These are phyloP conservation scores for Rhombomys opimus DNA, from an alignment of 2,113 vertebrate species.

Conservation along the genomic window DNA sequence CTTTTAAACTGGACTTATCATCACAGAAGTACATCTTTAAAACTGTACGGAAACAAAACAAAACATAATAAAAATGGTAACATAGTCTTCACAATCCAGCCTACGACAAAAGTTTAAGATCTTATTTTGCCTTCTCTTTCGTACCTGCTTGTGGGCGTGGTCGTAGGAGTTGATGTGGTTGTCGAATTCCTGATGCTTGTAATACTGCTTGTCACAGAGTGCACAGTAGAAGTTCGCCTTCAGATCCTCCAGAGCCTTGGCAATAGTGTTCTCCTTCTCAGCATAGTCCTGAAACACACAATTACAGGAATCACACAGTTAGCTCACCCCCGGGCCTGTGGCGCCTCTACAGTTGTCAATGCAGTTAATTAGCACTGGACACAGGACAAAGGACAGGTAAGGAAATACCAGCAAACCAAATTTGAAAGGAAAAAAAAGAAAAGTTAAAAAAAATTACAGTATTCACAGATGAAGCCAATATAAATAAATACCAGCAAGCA, in stretches of 20 bases:
- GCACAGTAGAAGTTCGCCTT: conserved; percentile 97
- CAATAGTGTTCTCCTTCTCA: conserved; percentile 91
- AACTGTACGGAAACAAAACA: background rate
- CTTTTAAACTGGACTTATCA: background rate
- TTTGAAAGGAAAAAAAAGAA: background rate
- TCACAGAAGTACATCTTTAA: background rate
- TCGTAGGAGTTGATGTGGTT: conserved; percentile 99
- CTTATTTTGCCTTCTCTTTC: background rate
- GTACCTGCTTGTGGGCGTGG: conserved; percentile 98
- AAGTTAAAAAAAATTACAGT: background rate
- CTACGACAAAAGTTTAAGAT: background rate
- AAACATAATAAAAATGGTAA: background rate
- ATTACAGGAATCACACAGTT: conserved; percentile 66
- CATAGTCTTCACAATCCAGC: background rate
- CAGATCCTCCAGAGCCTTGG: conserved; percentile 91
- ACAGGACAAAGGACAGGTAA: background rate
- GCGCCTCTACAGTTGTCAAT: conserved; percentile 43
- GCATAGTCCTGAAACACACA: conserved; percentile 89
- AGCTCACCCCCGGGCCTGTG: conserved; percentile 70
- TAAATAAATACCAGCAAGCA: background rate
- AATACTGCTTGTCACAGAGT: conserved; percentile 98
- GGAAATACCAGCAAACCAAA: background rate
- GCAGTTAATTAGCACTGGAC: conserved; percentile 74
- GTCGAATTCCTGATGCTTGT: conserved; percentile 98
- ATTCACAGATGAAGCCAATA: background rate